Evolutionary conservation across 2,797 vertebrate species (phyloP).

Genomic region (Eurystomus glaucurus): DNA sequence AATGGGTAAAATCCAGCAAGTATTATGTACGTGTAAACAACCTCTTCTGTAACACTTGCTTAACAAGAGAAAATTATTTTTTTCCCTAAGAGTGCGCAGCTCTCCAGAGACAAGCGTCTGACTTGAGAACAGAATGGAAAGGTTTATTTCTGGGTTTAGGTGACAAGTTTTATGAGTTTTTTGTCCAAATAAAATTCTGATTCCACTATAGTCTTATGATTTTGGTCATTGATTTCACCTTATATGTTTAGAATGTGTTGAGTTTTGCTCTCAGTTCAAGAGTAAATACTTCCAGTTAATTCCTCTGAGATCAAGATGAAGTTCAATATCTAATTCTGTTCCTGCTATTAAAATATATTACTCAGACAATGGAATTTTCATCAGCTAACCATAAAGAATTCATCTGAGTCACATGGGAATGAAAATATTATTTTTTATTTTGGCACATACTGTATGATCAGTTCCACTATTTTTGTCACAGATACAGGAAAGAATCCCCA

Average conservation of each 20-base stretch:
- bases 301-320: neutral
- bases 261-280: neutral
- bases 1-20: neutral
- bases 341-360: neutral
- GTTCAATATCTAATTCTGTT: neutral
- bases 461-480: slow-evolving; percentile 34
- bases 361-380: neutral
- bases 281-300: neutral
- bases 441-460: neutral
- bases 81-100: neutral
- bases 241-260: neutral
- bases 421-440: slow-evolving; percentile 44
- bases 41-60: neutral
- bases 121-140: neutral
- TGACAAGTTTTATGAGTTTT: accelerated
- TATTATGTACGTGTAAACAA: neutral
- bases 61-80: neutral
- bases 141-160: neutral
- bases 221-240: neutral
- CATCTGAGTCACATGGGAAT: neutral
- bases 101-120: neutral
- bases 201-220: neutral
- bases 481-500: neutral
- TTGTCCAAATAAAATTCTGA: neutral
- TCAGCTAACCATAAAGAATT: neutral